Evolutionary conservation across 2,113 vertebrate species (phyloP).

Genomic region (Bambusicola thoracicus): DNA sequence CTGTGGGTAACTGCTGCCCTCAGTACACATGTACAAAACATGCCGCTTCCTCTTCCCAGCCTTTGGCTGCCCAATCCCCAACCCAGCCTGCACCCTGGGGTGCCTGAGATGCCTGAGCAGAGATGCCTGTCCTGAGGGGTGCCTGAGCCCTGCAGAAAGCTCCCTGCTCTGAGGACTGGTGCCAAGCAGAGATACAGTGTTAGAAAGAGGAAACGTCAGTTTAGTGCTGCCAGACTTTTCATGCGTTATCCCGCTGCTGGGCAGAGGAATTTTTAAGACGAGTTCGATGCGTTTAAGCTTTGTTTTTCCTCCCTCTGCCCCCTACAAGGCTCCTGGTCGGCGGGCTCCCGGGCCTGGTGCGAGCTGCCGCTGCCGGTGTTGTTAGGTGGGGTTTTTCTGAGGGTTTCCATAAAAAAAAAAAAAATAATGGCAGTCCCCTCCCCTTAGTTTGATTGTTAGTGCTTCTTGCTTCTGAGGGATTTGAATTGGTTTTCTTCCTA

Average conservation of each 20-base stretch:
- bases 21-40: not conserved
- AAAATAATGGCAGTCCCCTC: not conserved
- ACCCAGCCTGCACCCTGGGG: not conserved
- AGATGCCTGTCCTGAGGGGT: no score
- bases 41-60: not conserved
- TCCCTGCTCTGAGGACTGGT: not conserved
- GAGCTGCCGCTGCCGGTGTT: no score
- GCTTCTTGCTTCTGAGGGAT: not conserved
- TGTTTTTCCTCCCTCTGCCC: not conserved
- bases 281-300: not conserved
- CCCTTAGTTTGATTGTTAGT: not conserved
- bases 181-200: rapidly evolving
- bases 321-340: no score
- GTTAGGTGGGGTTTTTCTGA: no score
- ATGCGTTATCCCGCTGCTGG: not conserved
- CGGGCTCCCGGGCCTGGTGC: no score
- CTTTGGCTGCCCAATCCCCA: rapidly evolving
- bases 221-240: rapidly evolving
- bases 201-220: not conserved
- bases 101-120: no score
- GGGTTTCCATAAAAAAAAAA: no score
- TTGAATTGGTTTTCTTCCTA: not conserved
- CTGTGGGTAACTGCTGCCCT: not conserved
- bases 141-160: not conserved
- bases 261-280: not conserved